Base-by-base conservation (phyloP, 2,113 vertebrate genomes). In the Apaloderma vittatum region DNA sequence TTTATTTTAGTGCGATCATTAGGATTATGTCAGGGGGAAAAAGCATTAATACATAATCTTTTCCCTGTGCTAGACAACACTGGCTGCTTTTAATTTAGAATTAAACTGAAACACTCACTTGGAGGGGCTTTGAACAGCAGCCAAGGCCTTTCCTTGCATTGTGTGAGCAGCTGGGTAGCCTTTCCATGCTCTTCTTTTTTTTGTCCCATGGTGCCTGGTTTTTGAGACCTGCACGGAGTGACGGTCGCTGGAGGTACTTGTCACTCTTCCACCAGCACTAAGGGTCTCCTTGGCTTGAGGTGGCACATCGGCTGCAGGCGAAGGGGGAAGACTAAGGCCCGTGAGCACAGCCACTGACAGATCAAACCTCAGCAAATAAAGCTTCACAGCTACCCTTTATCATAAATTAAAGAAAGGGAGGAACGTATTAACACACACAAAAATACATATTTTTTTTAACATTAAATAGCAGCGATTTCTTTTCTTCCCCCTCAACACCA, bases 1-100 rank as follows among this genome's bases (percentile, higher is more conserved):
- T 99, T 99, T 99, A 98, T 99, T 99, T 99, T 99, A 98, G 98
- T 98, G 97, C 98, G 95, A 99, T 99, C 98, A 98, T 99, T 98
- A 98, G 98, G 98, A 99, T 99, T 99, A 98, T 97, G 98, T 97
- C 88, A 97, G 96, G 98, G 98, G 98, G 98, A 98, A 98, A 98
- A 96, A 81, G 94, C 98, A 98, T 98, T 99, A 98, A 98, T 98
- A 98, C 98, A 98, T 99, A 99, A 99, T 99, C 98, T 98, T 97
- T 98, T 97, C 97, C 94, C 94, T 93, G 52, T 96, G 97, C 98
- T 98, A 98, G 97, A 98, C 95, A 98, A 98, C 98, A 96, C 98
- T 98, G 98, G 97, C 97, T 98, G 96, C 96, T 98, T 99, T 99
- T 99, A 98, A 98, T 99, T 98, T 98, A 98, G 97, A 97, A 97